Base-by-base conservation (phyloP, 2,797 vertebrate genomes). In the Chrysocyon brachyurus region DNA sequence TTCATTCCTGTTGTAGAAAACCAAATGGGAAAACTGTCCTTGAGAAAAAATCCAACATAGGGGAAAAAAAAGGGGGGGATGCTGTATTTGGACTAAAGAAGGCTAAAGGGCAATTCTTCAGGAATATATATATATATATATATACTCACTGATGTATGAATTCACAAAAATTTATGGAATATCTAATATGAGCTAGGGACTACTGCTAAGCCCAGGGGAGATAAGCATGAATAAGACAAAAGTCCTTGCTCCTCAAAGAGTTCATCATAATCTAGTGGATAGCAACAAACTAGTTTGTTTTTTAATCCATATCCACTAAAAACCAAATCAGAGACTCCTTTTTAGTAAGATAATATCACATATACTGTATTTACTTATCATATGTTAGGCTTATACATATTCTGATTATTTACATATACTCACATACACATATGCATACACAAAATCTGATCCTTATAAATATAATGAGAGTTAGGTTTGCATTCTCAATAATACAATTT, bases 121-220 rank as follows among this genome's bases (percentile, higher is more conserved):
- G 57, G 36, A 84, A 77, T 56, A 91, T 88, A 46, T 56, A 91
- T 88, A 91, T 88, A 46, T 56, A 91, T 88, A 73, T 33, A 59
- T 24, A 68, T 6, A 72, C 46, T 95, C 21, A 87, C 14, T 91
- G 28, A 91, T 10, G 22, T 59, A 83, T 31, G 33, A 93, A 83
- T 86, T 87, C 40, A 87, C 14, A 72, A 87, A 77, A 56, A 84
- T 26, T 70, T 63, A 91, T 16, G 17, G n/a, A 83, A 68, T 61
- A 75, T 46, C 61, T 84, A 90, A 31, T 24, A 21, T 63, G 36
- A 72, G 19, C 21, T 78, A 87, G 17, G 61, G 63, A 64, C 59
- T 91, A 87, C 40, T 61, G 24, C 52, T 75, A 73, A 86, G 22
- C 75, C 24, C 36, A 22, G 3, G 52, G 26, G 57, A 78, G 73